Evolutionary conservation across 2,888 invertebrate species (phyloP).

Genomic region (Augiades crinisus): DNA sequence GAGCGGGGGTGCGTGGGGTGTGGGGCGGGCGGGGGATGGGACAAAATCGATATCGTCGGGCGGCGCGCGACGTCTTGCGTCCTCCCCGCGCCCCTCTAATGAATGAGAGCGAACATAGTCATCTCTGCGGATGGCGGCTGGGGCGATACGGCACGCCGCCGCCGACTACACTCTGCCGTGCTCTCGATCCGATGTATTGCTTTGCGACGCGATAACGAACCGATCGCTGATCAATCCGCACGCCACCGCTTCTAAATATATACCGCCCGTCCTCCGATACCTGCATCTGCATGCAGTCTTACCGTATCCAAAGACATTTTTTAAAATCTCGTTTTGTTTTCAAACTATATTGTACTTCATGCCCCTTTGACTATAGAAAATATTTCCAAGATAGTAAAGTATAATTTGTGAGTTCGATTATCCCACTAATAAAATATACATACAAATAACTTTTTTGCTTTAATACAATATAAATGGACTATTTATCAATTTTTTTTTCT

Average conservation of each 20-base stretch:
- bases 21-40: conserved; percentile 63
- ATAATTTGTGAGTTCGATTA: too few relatives aligned
- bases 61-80: conserved; percentile 78
- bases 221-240: conserved; percentile 47
- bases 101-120: conserved; percentile 79
- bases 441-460: too few relatives aligned
- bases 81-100: conserved; percentile 70
- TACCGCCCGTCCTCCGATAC: conserved; percentile 2
- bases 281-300: background rate
- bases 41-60: conserved; percentile 80
- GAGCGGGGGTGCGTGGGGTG: conserved; percentile 59
- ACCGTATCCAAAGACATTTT: too few relatives aligned
- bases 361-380: conserved; percentile 14
- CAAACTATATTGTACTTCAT: too few relatives aligned
- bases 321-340: too few relatives aligned
- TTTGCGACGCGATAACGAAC: conserved; percentile 53
- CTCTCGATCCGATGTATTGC: conserved; percentile 48
- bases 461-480: too few relatives aligned
- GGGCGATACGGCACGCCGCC: conserved; percentile 58
- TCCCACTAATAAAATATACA: too few relatives aligned
- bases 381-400: too few relatives aligned
- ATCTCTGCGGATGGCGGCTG: conserved; percentile 75
- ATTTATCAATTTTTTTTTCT: too few relatives aligned
- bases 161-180: conserved; percentile 48
- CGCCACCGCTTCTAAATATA: conserved; percentile 24